Evolutionary conservation across 2,888 invertebrate genomes (phyloP), one percentile per base, ranked within the genome.

Genomic region (Cordylochernes scorpioides): DNA sequence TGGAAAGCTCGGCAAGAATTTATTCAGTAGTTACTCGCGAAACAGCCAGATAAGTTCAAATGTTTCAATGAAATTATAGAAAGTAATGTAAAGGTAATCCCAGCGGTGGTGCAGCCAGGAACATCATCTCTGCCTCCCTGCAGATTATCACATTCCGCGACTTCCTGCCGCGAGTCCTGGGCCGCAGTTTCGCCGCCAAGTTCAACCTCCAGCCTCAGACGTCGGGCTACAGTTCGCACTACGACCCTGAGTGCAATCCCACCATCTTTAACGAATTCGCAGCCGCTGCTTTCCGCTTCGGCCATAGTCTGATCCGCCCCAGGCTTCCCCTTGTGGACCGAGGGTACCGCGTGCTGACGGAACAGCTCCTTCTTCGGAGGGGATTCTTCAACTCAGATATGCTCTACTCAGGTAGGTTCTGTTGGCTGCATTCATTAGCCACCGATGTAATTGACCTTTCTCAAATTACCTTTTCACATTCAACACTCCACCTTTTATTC

Each of bases 331-430:
- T 82, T 3, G 62, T 84, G 51, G 73, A 73, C 40, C 63, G 65
- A 6, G 64, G 63, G 32, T 82, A 52, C 24, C 26, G 34, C 12
- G 33, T 38, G 2, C 50, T 74, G 44, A 56, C 54, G 25, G 41
- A 44, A 3, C 52, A 80, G 0, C 71, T 84, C 31, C 58, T 77
- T 18, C 57, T 86, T 15, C 62, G 82, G 25, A 77, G 80, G 46
- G 74, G 77, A 3, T 88, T 88, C 64, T 84, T 86, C 61, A 78
- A 71, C 47, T 70, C 77, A 17, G 84, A 84, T 15, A 68, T 72
- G 59, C 63, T 86, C 29, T 52, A 49, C 36, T 40, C 35, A 43
- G 34, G 43, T 41, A 16, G 39, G 38, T 21, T 28, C 21, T 9
- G 15, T n/a, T n/a, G n/a, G n/a, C n/a, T n/a, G n/a, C n/a, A n/a